Conservation (phyloP, 92 coral and sea anemone genomes). For the Epizoanthus scotinus region DNA sequence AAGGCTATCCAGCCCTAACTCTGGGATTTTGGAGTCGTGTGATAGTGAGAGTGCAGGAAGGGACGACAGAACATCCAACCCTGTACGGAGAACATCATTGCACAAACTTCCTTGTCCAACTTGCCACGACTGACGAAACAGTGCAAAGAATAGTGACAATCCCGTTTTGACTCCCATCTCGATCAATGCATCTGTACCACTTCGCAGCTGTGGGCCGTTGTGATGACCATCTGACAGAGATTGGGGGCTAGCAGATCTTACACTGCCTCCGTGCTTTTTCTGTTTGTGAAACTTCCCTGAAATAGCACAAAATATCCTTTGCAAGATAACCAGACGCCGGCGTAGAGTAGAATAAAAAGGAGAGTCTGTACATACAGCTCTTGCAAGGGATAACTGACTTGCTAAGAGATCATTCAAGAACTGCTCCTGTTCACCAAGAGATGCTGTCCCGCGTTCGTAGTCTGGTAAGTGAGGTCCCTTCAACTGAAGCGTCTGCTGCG, state of each 20-base stretch:
- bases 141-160: slow-evolving; percentile 68
- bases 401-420: slow-evolving; percentile 75
- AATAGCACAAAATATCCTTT: slow-evolving; percentile 78
- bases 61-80: slow-evolving; percentile 65
- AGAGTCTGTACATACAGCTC: slow-evolving; percentile 76
- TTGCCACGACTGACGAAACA: slow-evolving; percentile 83
- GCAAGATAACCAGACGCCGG: slow-evolving; percentile 79
- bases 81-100: slow-evolving; percentile 78
- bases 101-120: slow-evolving; percentile 67
- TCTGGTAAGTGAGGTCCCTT: slow-evolving; percentile 82
- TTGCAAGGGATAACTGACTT: slow-evolving; percentile 79
- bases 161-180: slow-evolving; percentile 90
- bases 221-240: slow-evolving; percentile 44
- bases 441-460: slow-evolving; percentile 71
- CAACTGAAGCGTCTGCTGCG: slow-evolving; percentile 69
- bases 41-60: slow-evolving; percentile 80
- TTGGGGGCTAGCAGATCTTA: slow-evolving; percentile 28
- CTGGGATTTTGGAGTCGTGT: slow-evolving; percentile 75
- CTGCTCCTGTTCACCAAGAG: slow-evolving; percentile 73
- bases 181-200: slow-evolving; percentile 65
- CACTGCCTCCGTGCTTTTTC: slow-evolving; percentile 14
- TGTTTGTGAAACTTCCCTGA: slow-evolving; percentile 78
- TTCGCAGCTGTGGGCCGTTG: slow-evolving; percentile 41
- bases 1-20: slow-evolving; percentile 68
- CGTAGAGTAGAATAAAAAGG: slow-evolving; percentile 81